Evolutionary conservation across 2,888 invertebrate species (phyloP), one percentile per base, ranked within the genome.

Genomic region (Anthrax anthrax): DNA sequence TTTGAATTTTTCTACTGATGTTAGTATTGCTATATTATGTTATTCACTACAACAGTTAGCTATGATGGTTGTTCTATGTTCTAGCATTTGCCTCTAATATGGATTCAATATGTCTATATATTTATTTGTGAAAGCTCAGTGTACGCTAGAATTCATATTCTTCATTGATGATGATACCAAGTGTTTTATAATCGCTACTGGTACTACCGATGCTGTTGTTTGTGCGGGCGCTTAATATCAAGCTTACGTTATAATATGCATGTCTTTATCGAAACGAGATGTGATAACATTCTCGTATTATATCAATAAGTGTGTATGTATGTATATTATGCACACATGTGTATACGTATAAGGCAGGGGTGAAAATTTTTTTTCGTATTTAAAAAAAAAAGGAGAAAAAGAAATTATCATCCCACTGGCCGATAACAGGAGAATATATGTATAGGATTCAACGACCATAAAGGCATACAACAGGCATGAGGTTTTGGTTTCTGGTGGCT

Each of bases 261-360:
- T 49, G 38, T 42, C 45, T 43, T 43, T 42, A 38, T 46, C 38
- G 44, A 49, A 37, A 42, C 43, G 43, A 6, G 23, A 42, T 47
- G 43, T n/a, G 43, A 39, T 39, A 39, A 40, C 37, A 32, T 12
- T 32, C 1, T 27, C 43, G 37, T 39, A 43, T 40, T 47, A 47
- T 45, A 47, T 50, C 46, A 50, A 43, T 45, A 50, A 44, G 49
- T 12, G 8, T 8, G 29, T 47, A 47, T 47, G 50, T 50, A 23
- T 6, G 8, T 6, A 23, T 23, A 23, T 23, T 23, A 23, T n/a
- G n/a, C n/a, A n/a, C n/a, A n/a, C n/a, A n/a, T n/a, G n/a, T n/a
- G n/a, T n/a, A n/a, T n/a, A n/a, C n/a, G n/a, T n/a, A n/a, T n/a
- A n/a, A n/a, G n/a, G n/a, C n/a, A n/a, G n/a, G n/a, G 8, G 9